Conservation (phyloP, 2,888 invertebrate genomes). For the Hedychridium roseum region DNA sequence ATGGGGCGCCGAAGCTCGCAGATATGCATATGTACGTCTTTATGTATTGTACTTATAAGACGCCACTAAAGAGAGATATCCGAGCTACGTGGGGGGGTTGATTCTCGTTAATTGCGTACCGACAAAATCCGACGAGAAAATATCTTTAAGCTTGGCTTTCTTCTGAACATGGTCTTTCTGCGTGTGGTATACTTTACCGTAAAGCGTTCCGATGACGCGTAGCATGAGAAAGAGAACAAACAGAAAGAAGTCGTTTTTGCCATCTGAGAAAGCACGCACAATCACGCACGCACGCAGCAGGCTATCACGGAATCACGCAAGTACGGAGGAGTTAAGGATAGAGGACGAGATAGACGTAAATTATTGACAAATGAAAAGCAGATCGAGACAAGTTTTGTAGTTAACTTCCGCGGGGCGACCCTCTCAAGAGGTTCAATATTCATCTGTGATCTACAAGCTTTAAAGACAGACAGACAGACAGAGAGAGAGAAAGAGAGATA, state of each 20-base stretch:
- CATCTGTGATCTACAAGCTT: slow-evolving; percentile 12
- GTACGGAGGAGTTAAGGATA: too few species aligned
- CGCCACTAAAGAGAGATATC: background rate
- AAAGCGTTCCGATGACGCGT: slow-evolving; percentile 56
- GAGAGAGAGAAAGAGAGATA: slow-evolving; percentile 7
- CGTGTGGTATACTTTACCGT: slow-evolving; percentile 78
- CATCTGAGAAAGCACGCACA: too few species aligned
- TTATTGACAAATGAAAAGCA: too few species aligned
- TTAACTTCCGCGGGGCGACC: too few species aligned
- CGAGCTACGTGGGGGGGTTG: background rate
- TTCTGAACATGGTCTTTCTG: slow-evolving; percentile 80
- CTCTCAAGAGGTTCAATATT: too few species aligned
- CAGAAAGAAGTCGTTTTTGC: slow-evolving; percentile 42
- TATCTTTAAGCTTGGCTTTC: slow-evolving; percentile 86
- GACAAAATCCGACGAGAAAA: slow-evolving; percentile 86
- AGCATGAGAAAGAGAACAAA: slow-evolving; percentile 53
- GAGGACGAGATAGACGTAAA: too few species aligned
- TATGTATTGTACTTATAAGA: background rate
- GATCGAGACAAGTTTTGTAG: too few species aligned
- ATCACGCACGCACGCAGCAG: too few species aligned
- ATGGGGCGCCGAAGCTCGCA: too few species aligned
- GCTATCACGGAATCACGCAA: too few species aligned
- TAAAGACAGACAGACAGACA: slow-evolving; percentile 19
- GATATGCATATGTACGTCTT: too few species aligned
- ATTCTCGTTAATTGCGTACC: slow-evolving; percentile 64